Conservation (phyloP, 2,113 vertebrate genomes). For the Xiphorhynchus elegans region DNA sequence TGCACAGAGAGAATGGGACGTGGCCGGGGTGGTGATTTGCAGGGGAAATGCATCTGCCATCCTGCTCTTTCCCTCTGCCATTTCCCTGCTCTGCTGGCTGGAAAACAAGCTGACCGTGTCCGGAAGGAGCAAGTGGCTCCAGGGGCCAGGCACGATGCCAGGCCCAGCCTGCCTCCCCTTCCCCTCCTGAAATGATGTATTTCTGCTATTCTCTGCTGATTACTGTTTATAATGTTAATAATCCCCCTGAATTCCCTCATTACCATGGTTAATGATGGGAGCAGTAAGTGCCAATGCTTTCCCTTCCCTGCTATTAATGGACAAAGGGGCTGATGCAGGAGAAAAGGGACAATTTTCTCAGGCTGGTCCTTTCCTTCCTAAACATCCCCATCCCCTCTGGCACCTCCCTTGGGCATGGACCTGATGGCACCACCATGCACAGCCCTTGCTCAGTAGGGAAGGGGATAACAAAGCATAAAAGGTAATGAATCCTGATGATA, state of each 20-base stretch:
- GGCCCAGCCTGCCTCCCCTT: neutral
- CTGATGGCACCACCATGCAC: rapidly evolving
- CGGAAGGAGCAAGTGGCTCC: neutral
- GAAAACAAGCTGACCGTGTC: neutral
- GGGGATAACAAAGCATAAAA: neutral
- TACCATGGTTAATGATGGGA: neutral
- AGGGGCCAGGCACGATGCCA: rapidly evolving
- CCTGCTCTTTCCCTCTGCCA: neutral
- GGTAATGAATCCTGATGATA: neutral
- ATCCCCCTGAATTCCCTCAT: slow-evolving; percentile 36
- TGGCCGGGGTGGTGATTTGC: neutral
- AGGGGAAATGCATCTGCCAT: neutral
- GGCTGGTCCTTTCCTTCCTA: neutral
- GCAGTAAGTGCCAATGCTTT: neutral
- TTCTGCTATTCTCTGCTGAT: neutral
- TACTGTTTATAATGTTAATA: slow-evolving; percentile 16
- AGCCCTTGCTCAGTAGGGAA: neutral
- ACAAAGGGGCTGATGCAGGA: neutral
- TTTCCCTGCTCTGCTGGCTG: neutral
- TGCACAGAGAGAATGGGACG: rapidly evolving
- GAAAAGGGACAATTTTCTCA: neutral
- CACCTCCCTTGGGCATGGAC: rapidly evolving
- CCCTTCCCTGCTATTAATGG: neutral
- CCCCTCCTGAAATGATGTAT: neutral
- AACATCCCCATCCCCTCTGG: neutral